Evolutionary conservation across 2,797 vertebrate species (phyloP).

Genomic region (Argya squamiceps): DNA sequence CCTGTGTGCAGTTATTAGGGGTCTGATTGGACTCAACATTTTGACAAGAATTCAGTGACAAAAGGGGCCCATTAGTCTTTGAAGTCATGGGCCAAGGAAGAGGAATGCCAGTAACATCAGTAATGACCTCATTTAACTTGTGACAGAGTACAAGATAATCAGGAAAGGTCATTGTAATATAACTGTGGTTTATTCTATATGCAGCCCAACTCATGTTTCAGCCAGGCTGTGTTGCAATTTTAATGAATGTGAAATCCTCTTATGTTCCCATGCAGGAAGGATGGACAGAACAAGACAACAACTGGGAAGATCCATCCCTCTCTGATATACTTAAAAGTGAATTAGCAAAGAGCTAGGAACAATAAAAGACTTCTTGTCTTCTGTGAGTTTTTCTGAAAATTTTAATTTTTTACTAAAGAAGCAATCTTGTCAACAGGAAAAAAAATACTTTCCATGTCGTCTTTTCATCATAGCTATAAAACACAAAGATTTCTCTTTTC

Average conservation of each 20-base stretch:
- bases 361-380: not conserved
- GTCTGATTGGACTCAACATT: conserved; percentile 58
- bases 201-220: not conserved
- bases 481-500: not conserved
- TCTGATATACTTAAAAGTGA: not conserved
- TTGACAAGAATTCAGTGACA: conserved; percentile 67
- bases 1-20: conserved; percentile 45
- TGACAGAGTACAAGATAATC: conserved; percentile 58
- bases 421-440: not conserved
- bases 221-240: not conserved
- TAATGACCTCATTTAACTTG: conserved; percentile 67
- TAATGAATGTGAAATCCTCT: conserved; percentile 22
- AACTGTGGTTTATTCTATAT: not conserved
- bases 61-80: conserved; percentile 59
- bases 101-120: conserved; percentile 57
- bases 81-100: conserved; percentile 57
- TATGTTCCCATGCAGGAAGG: not conserved
- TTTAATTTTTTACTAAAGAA: not conserved
- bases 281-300: not conserved
- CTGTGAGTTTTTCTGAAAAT: not conserved
- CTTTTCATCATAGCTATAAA: not conserved
- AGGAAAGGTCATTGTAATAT: conserved; percentile 43
- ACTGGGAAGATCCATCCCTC: not conserved
- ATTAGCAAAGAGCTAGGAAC: not conserved
- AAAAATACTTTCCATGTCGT: not conserved